A percentile compares a stretch with the other conserved stretches of the same genome.
Conservation (phyloP, 2,113 vertebrate species). For the Phainopepla nitens region DNA sequence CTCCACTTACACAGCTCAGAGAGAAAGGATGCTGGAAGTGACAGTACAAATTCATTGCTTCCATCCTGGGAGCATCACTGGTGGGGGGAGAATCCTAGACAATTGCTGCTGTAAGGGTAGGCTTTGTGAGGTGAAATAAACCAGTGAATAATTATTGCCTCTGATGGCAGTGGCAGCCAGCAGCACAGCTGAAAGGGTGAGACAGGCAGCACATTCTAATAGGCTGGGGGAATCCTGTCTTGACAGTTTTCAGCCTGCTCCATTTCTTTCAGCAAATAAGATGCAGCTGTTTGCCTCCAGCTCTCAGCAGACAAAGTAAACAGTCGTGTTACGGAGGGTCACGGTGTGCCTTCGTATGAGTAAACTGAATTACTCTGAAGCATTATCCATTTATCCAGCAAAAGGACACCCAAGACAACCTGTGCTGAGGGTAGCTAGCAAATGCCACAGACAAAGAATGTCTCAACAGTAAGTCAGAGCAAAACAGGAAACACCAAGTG, state of each 20-base stretch:
- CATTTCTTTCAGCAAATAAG: slow-evolving; percentile 47
- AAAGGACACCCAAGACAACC: neutral
- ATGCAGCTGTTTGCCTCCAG: slow-evolving; percentile 41
- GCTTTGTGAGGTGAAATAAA: slow-evolving; percentile 17
- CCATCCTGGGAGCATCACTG: neutral
- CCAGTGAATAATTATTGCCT: slow-evolving; percentile 30
- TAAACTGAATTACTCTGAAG: neutral
- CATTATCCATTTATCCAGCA: neutral
- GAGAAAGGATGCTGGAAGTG: neutral
- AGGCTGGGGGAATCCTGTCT: slow-evolving; percentile 13
- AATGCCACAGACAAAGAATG: neutral
- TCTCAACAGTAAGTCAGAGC: neutral
- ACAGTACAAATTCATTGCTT: neutral
- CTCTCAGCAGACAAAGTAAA: slow-evolving; percentile 38
- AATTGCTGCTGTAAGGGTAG: neutral
- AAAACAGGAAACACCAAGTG: neutral
- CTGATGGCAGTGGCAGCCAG: neutral
- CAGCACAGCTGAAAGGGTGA: neutral
- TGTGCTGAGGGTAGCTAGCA: neutral
- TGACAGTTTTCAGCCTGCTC: slow-evolving; percentile 36
- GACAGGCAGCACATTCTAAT: neutral
- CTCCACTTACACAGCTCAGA: neutral
- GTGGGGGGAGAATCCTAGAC: neutral
- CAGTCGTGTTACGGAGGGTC: slow-evolving; percentile 17
- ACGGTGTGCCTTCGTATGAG: neutral